phyloP scores from a whole-genome alignment of 1,140 invertebrate genomes.

The Drosophila setifemur region DNA sequence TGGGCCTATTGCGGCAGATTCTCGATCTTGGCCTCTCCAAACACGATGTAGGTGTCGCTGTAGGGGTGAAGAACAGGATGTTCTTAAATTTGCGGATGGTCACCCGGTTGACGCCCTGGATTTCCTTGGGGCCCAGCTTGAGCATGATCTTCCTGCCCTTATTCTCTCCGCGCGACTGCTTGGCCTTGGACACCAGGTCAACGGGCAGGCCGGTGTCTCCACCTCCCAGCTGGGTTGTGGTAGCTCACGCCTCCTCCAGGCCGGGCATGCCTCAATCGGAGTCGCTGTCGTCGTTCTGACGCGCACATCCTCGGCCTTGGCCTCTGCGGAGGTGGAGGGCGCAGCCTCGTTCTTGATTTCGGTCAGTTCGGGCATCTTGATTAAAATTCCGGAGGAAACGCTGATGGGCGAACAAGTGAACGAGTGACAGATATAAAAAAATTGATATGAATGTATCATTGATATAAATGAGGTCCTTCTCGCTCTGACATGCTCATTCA shows the following conservation, averaged over 20 bases:
- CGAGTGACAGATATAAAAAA: no score
- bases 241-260: slow-evolving; percentile 89
- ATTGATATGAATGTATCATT: no score
- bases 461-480: no score
- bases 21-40: slow-evolving; percentile 99
- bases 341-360: slow-evolving; percentile 89
- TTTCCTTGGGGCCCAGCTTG: slow-evolving; percentile 97
- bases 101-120: slow-evolving; percentile 97
- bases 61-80: slow-evolving; percentile 99
- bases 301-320: slow-evolving; percentile 82
- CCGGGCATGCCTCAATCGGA: slow-evolving; percentile 95
- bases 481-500: no score
- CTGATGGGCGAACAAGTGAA: no score
- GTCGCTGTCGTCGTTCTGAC: slow-evolving; percentile 89
- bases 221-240: slow-evolving; percentile 82
- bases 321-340: slow-evolving; percentile 85
- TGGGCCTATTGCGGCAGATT: slow-evolving; percentile 99
- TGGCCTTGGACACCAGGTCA: slow-evolving; percentile 96
- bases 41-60: slow-evolving; percentile 99
- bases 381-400: no score
- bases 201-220: slow-evolving; percentile 89
- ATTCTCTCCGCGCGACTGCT: slow-evolving; percentile 99
- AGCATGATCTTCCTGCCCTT: slow-evolving; percentile 99
- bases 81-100: slow-evolving; percentile 99
- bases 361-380: slow-evolving; percentile 91